Evolutionary conservation across 1,140 invertebrate genomes (phyloP), one percentile per base, ranked within the genome.

Genomic region (Cydia pomonella): DNA sequence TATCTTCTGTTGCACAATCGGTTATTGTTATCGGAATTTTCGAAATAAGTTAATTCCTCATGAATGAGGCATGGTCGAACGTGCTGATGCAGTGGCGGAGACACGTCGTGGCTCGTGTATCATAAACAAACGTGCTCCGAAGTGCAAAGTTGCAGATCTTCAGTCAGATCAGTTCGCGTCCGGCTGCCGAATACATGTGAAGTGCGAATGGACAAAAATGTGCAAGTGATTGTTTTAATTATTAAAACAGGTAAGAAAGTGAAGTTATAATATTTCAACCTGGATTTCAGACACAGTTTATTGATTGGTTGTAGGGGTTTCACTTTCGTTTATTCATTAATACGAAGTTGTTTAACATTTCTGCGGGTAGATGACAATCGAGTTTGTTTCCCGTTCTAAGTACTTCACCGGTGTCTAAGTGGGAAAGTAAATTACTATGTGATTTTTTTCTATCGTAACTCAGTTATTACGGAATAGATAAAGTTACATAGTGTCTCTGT

Each of bases 61-160:
- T 74, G 63, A 77, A 77, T 73, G 29, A 47, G 29, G 59, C 53
- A 59, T 25, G 21, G 27, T 38, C 38, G 71, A 23, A 33, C 71
- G 47, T 77, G 73, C 69, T 18, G 62, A 27, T 23, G 66, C 72
- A 76, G 25, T 23, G 73, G 50, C 53, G 16, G 13, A 79, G 76
- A 74, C 78, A 79, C 78, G 29, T 69, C 16, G 63, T 16, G 63
- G 13, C 25, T n/a, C 63, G 9, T 23, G 80, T 82, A 78, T 47
- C 41, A 50, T 38, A 72, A 76, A 74, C 74, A 76, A 76, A 80
- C 79, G 79, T 80, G 80, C 53, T 75, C 47, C 50, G 74, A 10
- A 38, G 16, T 69, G 64, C 64, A 33, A 38, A 29, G 27, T 23
- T 33, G 64, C 64, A 69, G 16, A 59, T 59, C 53, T 23, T 10